These are phyloP conservation scores for Drosophila trichaetosa DNA, from an alignment of 2,888 invertebrate genomes.

Conservation along the genomic window DNA sequence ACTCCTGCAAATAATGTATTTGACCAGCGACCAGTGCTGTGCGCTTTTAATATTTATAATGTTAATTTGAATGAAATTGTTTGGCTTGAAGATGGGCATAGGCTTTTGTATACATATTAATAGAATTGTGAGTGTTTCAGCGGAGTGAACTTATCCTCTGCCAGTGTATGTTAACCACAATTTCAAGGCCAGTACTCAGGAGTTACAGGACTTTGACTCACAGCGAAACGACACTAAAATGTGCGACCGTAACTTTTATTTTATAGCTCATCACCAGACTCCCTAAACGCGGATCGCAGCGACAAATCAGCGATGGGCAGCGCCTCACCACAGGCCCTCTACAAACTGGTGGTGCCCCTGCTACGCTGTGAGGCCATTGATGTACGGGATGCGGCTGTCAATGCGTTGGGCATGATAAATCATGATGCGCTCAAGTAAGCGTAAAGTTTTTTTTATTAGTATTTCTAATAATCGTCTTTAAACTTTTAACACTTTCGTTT, in stretches of 20 bases:
- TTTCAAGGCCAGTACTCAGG: constrained; percentile 2
- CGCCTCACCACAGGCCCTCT: constrained; percentile 93
- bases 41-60: constrained; percentile 67
- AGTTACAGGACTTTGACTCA: constrained; percentile 6
- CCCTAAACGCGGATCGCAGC: constrained; percentile 92
- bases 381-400: constrained; percentile 96
- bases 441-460: constrained; percentile 1
- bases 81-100: constrained; percentile 12
- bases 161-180: constrained; percentile 13
- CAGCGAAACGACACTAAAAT: constrained; percentile 54
- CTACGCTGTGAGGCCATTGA: constrained; percentile 97
- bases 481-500: background rate
- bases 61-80: constrained; percentile 46
- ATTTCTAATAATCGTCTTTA: background rate
- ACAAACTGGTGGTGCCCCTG: constrained; percentile 96
- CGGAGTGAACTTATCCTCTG: constrained; percentile 12
- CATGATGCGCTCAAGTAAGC: constrained; percentile 96
- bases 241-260: constrained; percentile 60
- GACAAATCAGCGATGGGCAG: constrained; percentile 89
- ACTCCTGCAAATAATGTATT: background rate
- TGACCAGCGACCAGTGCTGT: constrained; percentile 23
- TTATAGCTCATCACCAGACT: constrained; percentile 95
- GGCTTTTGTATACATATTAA: constrained; percentile 14
- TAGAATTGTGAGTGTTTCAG: constrained; percentile 20
- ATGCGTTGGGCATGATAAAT: constrained; percentile 97